Base-by-base conservation (phyloP, 2,888 invertebrate genomes). In the Campopleginae sp. region DNA sequence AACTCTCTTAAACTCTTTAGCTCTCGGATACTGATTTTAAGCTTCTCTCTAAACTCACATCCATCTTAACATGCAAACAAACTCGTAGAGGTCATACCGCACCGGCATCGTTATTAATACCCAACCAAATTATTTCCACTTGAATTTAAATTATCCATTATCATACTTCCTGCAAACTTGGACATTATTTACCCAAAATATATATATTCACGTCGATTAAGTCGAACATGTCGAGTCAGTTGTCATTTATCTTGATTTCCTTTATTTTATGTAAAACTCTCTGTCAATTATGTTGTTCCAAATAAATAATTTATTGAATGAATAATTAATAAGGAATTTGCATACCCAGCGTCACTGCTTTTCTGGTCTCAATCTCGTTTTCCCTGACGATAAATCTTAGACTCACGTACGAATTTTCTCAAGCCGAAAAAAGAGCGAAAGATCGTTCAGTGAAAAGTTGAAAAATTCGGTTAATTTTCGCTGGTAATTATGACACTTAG, bases 31-130 rank as follows among this genome's bases (percentile, higher is more conserved):
- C 54, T 27, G 54, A 58, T 23, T 58, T 58, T 58, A 27, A 58
- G 27, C 12, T 27, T 58, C 23, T 58, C 63, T 38, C 31, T n/a
- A 33, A 63, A 63, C 38, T 38, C 33, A 63, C 63, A 63, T 63
- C n/a, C 38, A 27, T 58, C 54, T 58, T 58, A 58, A 23, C 54
- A 58, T 58, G 54, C 54, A 58, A 58, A 27, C 54, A 58, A 38
- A 5, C 14, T 58, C 54, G 12, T 12, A 27, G 54, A 27, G 54
- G 12, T 58, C 14, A 27, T 12, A 58, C 10, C 19, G 54, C 38
- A 38, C n/a, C n/a, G n/a, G 38, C 27, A 23, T 27, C 54, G 5
- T 58, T 58, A 27, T 58, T 58, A 58, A 58, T 58, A 27, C 23
- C 23, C 12, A 27, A 27, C 12, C 2, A 27, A 23, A 58, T 58